Evolutionary conservation across 2,797 vertebrate genomes (phyloP).

Genomic region (Diglossa cyanea): DNA sequence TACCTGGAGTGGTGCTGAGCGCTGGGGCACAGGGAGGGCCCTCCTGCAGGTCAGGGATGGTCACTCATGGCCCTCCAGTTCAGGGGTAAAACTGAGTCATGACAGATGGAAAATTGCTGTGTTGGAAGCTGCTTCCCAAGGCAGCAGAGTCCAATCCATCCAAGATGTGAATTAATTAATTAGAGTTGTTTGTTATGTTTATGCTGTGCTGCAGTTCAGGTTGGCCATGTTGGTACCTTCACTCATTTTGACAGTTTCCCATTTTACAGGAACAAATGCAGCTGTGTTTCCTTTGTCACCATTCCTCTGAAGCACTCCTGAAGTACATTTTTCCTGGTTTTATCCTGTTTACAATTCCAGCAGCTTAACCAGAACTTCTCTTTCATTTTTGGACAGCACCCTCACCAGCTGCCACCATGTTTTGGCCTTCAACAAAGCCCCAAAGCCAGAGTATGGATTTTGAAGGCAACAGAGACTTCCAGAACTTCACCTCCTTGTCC

Average conservation of each 20-base stretch:
- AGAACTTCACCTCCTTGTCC: background rate
- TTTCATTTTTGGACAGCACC: background rate
- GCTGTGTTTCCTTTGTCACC: background rate
- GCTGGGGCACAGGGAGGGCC: background rate
- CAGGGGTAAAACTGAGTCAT: background rate
- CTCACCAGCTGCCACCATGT: background rate
- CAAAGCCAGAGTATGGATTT: background rate
- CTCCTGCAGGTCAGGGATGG: background rate
- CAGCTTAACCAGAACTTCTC: background rate
- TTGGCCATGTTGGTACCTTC: background rate
- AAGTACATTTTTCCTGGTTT: background rate
- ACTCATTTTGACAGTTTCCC: background rate
- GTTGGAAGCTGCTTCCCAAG: background rate
- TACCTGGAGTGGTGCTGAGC: background rate
- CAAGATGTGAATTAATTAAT: background rate
- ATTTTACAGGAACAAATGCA: background rate
- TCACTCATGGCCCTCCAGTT: background rate
- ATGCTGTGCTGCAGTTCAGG: background rate
- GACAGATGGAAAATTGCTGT: background rate
- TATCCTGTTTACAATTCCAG: background rate
- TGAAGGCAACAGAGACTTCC: background rate
- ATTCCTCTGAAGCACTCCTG: background rate
- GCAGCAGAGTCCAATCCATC: background rate
- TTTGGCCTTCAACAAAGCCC: background rate
- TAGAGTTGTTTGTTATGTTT: background rate